Conservation (phyloP, 1,140 invertebrate genomes). For the Zaprionus kolodkinae region DNA sequence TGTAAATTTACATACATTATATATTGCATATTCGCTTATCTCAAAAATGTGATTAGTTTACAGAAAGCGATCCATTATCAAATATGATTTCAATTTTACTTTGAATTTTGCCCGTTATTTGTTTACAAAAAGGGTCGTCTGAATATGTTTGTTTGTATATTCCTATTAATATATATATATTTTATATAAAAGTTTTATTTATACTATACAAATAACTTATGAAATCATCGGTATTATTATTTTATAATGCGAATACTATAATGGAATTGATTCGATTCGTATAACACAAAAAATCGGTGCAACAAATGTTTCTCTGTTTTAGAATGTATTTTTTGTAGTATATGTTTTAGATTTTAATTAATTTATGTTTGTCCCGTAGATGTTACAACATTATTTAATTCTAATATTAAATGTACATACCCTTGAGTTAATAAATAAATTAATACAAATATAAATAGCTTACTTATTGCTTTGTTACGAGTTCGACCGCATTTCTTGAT, state of each 20-base stretch:
- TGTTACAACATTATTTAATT: slow-evolving; percentile 70
- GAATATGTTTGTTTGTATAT: slow-evolving; percentile 39
- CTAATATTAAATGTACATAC: slow-evolving; percentile 74
- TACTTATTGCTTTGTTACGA: background rate
- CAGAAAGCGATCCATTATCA: slow-evolving; percentile 21
- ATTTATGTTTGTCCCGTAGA: slow-evolving; percentile 62
- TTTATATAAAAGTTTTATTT: slow-evolving; percentile 53
- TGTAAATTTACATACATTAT: slow-evolving; percentile 59
- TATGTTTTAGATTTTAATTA: slow-evolving; percentile 62
- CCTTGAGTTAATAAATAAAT: slow-evolving; percentile 64
- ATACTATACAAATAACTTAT: slow-evolving; percentile 51
- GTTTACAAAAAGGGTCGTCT: slow-evolving; percentile 2
- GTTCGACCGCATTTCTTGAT: background rate
- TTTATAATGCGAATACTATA: slow-evolving; percentile 65
- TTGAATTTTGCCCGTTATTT: slow-evolving; percentile 13
- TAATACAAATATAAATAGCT: slow-evolving; percentile 49
- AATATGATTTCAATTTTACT: slow-evolving; percentile 16
- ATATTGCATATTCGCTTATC: slow-evolving; percentile 35
- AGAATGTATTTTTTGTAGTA: slow-evolving; percentile 67
- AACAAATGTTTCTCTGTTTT: slow-evolving; percentile 41
- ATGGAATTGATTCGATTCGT: slow-evolving; percentile 73
- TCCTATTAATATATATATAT: slow-evolving; percentile 45
- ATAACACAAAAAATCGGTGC: slow-evolving; percentile 29
- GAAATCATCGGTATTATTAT: slow-evolving; percentile 77
- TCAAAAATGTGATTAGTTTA: slow-evolving; percentile 39